Evolutionary conservation across 2,113 vertebrate species (phyloP).

Genomic region (Euleptes europaea): DNA sequence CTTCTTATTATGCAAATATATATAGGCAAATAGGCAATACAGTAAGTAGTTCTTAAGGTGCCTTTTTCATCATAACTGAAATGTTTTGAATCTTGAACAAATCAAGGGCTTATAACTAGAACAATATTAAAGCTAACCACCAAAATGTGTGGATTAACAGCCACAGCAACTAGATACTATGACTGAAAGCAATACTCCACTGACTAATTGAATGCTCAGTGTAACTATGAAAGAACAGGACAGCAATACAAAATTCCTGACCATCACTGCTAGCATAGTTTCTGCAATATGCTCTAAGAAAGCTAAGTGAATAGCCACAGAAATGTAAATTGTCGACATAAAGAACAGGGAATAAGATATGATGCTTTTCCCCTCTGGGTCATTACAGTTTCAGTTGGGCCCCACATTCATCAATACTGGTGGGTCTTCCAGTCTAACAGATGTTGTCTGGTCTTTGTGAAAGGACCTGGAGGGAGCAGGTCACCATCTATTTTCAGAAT

Average conservation of each 20-base stretch:
- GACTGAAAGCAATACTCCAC: neutral
- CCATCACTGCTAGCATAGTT: slow-evolving; percentile 5
- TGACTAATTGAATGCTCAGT: too few relatives aligned
- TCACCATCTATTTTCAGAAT: slow-evolving; percentile 27
- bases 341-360: neutral
- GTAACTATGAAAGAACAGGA: neutral
- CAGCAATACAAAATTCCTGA: neutral
- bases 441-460: slow-evolving; percentile 40
- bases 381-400: slow-evolving; percentile 16
- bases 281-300: neutral
- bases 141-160: neutral
- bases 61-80: too few relatives aligned
- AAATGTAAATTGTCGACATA: neutral
- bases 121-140: too few relatives aligned
- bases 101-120: too few relatives aligned
- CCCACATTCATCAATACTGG: slow-evolving; percentile 42
- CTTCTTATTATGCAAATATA: neutral
- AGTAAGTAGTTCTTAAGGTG: neutral
- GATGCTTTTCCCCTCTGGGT: slow-evolving; percentile 32
- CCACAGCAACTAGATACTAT: neutral
- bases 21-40: neutral
- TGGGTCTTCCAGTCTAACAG: slow-evolving; percentile 30
- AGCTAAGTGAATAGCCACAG: neutral
- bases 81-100: too few relatives aligned
- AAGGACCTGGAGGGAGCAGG: slow-evolving; percentile 11